Evolutionary conservation across 2,797 vertebrate species (phyloP).

Genomic region (Alauda arvensis): DNA sequence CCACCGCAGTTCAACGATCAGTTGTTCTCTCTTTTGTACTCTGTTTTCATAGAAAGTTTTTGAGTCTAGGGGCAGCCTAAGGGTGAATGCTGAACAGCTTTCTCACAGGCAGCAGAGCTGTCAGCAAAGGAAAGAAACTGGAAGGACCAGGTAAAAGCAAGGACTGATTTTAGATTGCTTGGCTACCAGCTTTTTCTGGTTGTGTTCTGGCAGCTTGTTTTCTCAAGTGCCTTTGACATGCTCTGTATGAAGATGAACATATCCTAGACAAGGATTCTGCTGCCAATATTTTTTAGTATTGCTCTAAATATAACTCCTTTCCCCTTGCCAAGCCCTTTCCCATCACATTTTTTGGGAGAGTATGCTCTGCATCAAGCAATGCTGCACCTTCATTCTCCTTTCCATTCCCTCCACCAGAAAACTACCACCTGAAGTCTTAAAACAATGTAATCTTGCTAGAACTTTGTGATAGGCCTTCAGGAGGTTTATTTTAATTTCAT

Average conservation of each 20-base stretch:
- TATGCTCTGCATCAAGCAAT: not conserved
- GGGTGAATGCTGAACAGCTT: not conserved
- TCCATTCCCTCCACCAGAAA: not conserved
- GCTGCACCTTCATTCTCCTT: not conserved
- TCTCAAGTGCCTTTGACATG: not conserved
- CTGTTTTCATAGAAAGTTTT: not conserved
- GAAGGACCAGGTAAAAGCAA: not conserved
- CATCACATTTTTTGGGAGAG: not conserved
- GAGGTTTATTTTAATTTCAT: not conserved
- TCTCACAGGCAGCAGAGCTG: not conserved
- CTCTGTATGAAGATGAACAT: not conserved
- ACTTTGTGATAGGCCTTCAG: not conserved
- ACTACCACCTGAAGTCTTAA: not conserved
- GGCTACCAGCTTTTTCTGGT: not conserved
- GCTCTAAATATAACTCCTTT: not conserved
- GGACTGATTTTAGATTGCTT: not conserved
- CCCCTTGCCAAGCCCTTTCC: not conserved
- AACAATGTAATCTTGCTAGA: not conserved
- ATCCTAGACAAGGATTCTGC: not conserved
- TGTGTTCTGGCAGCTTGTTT: not conserved
- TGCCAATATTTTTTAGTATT: not conserved
- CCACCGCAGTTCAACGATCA: not conserved
- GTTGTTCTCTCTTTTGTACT: not conserved
- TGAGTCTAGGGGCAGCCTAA: not conserved
- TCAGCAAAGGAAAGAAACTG: not conserved